These are phyloP conservation scores for Microhierax caerulescens DNA, from an alignment of 2,797 vertebrate genomes.

Conservation along the genomic window DNA sequence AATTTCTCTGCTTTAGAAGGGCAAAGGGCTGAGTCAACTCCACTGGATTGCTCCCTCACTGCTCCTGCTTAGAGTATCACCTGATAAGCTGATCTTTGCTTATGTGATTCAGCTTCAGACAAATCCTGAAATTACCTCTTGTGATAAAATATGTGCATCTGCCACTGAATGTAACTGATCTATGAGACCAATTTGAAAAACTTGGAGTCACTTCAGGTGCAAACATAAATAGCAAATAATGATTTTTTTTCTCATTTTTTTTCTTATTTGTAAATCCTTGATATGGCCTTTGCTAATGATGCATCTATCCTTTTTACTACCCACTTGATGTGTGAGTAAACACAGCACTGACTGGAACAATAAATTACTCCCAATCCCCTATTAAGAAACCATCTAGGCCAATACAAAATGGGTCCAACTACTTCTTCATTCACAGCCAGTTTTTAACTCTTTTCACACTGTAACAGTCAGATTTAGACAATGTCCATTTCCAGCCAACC, in stretches of 20 bases:
- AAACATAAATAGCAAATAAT: slow-evolving; percentile 23
- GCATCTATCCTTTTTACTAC: slow-evolving; percentile 49
- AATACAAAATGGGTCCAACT: not conserved
- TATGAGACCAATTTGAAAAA: slow-evolving; percentile 16
- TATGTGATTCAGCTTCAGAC: not conserved
- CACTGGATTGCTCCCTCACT: not conserved
- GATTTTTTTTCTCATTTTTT: not conserved
- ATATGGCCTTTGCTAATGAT: slow-evolving; percentile 21
- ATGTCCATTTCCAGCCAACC: not conserved
- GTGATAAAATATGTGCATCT: slow-evolving; percentile 33
- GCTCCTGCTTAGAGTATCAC: not conserved
- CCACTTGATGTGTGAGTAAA: slow-evolving; percentile 41
- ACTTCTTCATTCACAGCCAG: not conserved
- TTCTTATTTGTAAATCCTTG: slow-evolving; percentile 29
- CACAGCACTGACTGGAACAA: not conserved
- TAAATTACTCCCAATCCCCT: slow-evolving; percentile 34
- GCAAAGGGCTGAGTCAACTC: not conserved
- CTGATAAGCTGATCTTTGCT: slow-evolving; percentile 4
- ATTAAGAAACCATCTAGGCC: not conserved
- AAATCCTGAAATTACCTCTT: slow-evolving; percentile 42
- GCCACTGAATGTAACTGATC: not conserved
- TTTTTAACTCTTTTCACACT: not conserved
- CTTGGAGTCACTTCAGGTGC: not conserved
- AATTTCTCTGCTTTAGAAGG: not conserved
- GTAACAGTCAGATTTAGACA: not conserved